phyloP scores from a whole-genome alignment of 2,888 invertebrate genomes.

The Erynnis tages region DNA sequence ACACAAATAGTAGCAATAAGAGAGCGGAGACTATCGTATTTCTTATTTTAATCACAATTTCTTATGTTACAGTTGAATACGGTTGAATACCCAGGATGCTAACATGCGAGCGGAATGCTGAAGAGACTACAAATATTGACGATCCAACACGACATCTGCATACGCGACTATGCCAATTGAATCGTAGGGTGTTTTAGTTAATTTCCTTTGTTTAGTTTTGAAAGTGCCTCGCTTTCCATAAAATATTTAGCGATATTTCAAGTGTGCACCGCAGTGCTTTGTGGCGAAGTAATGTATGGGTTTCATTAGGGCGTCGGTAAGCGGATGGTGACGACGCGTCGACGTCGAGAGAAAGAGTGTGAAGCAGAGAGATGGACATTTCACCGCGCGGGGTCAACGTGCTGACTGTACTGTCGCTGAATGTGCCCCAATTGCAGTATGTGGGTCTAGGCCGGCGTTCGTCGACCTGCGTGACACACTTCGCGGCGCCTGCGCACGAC shows the following conservation, averaged over 20 bases:
- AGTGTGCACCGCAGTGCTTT: neutral
- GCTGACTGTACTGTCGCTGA: constrained; percentile 79
- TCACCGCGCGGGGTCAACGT: constrained; percentile 78
- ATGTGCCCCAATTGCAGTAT: constrained; percentile 79
- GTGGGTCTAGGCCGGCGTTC: constrained; percentile 83
- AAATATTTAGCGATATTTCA: too few relatives aligned
- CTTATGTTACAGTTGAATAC: constrained; percentile 61
- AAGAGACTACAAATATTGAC: constrained; percentile 60
- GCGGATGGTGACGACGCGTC: constrained; percentile 29
- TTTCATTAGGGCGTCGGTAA: neutral
- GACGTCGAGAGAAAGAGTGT: constrained; percentile 77
- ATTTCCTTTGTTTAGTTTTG: too few relatives aligned
- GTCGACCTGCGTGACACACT: constrained; percentile 79
- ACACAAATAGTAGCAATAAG: constrained; percentile 37
- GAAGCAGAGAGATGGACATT: constrained; percentile 77
- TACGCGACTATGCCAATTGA: neutral
- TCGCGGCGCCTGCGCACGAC: constrained; percentile 68
- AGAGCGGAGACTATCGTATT: constrained; percentile 52
- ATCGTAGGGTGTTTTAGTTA: too few relatives aligned
- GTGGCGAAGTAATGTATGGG: neutral
- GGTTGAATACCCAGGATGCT: constrained; percentile 72
- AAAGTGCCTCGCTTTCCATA: too few relatives aligned
- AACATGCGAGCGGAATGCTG: constrained; percentile 64
- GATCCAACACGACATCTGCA: constrained; percentile 45
- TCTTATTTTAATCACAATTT: constrained; percentile 71